phyloP scores from a whole-genome alignment of 2,113 vertebrate genomes.

The Sialia sialis region DNA sequence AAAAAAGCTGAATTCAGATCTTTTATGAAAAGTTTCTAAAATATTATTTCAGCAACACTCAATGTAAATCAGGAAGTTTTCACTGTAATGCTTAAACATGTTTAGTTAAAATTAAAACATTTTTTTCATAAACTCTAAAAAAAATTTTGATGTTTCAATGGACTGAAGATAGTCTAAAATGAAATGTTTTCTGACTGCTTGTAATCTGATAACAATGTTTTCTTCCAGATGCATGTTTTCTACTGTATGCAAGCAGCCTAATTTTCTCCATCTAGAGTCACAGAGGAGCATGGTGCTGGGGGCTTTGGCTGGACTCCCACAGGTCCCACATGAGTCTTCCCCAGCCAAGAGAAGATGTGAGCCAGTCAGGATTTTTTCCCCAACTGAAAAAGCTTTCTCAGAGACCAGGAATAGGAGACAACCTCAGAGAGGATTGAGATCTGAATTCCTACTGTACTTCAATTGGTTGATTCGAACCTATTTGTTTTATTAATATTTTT shows the following conservation, averaged over 20 bases:
- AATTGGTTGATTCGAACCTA: not conserved
- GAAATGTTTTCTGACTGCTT: not conserved
- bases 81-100: not conserved
- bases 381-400: not conserved
- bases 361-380: not conserved
- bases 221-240: not conserved
- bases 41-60: not conserved
- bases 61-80: not conserved
- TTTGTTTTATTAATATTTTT: not conserved
- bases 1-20: not conserved
- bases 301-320: not conserved
- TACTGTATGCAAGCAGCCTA: not conserved
- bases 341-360: not conserved
- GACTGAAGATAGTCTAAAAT: not conserved
- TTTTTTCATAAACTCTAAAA: not conserved
- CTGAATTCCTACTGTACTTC: not conserved
- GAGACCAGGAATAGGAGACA: not conserved
- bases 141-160: not conserved
- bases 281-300: not conserved
- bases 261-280: not conserved
- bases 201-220: not conserved
- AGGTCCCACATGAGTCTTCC: fast-evolving
- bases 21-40: not conserved
- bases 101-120: not conserved
- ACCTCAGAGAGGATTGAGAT: not conserved